phyloP scores from a whole-genome alignment of 1,140 invertebrate genomes.

The Leptinotarsa undecemlineata region DNA sequence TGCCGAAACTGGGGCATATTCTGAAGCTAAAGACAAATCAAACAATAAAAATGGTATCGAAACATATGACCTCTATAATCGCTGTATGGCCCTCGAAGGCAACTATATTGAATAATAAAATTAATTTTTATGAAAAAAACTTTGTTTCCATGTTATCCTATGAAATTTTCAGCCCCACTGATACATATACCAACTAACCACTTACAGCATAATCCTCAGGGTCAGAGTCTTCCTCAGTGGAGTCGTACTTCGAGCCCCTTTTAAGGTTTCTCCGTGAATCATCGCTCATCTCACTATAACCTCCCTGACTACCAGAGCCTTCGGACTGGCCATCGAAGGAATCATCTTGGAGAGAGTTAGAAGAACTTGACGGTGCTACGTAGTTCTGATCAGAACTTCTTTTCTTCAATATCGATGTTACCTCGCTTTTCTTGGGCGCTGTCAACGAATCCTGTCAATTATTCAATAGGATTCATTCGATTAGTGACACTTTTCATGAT shows the following conservation, averaged over 20 bases:
- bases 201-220: conserved; percentile 59
- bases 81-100: no score
- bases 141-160: no score
- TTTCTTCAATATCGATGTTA: conserved; percentile 63
- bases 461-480: neutral
- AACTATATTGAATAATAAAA: no score
- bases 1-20: no score
- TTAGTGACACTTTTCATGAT: no score
- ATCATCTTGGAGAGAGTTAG: conserved; percentile 44
- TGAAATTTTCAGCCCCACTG: no score
- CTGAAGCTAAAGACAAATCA: no score
- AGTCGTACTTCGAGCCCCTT: conserved; percentile 55
- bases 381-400: conserved; percentile 61
- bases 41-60: no score
- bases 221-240: conserved; percentile 62
- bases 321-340: conserved; percentile 55
- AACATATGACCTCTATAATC: no score
- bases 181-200: no score
- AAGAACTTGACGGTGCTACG: conserved; percentile 31
- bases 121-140: no score
- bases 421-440: conserved; percentile 47
- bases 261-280: conserved; percentile 65
- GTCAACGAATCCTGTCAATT: conserved; percentile 28
- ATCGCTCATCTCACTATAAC: conserved; percentile 62
- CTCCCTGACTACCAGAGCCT: conserved; percentile 61